These are phyloP conservation scores for Brachyhypopomus gauderio DNA, from an alignment of 2,113 vertebrate species.

Conservation along the genomic window DNA sequence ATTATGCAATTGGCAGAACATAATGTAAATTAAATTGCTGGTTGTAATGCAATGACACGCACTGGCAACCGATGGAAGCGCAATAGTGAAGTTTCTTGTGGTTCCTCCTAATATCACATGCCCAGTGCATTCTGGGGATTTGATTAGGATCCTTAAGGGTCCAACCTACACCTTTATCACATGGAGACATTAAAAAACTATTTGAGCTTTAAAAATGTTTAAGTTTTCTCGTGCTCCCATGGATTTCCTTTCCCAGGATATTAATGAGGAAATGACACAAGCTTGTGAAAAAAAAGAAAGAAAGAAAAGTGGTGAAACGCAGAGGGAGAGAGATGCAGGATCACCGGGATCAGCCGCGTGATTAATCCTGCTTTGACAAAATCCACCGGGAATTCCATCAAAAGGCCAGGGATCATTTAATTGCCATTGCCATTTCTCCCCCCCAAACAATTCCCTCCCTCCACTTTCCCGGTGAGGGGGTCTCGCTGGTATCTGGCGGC, in stretches of 20 bases:
- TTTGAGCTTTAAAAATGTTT: constrained; percentile 27
- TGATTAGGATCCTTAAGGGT: constrained; percentile 26
- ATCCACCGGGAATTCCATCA: constrained; percentile 77
- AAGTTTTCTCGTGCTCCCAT: constrained; percentile 27
- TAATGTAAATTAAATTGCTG: constrained; percentile 72
- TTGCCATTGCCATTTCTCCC: constrained; percentile 70
- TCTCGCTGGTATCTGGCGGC: constrained; percentile 68
- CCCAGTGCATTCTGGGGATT: constrained; percentile 7
- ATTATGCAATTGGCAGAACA: constrained; percentile 65
- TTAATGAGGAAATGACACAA: constrained; percentile 79
- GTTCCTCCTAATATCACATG: constrained; percentile 17
- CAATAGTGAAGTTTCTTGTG: constrained; percentile 4
- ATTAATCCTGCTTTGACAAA: constrained; percentile 76
- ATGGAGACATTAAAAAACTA: constrained; percentile 22
- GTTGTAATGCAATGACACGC: constrained; percentile 68
- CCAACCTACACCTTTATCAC: constrained; percentile 28
- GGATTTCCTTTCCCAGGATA: constrained; percentile 73
- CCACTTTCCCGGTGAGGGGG: constrained; percentile 62
- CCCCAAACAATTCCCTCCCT: constrained; percentile 69
- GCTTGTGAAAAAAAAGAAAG: constrained; percentile 47
- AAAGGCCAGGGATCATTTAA: constrained; percentile 74
- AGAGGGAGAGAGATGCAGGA: constrained; percentile 64
- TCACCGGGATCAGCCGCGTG: constrained; percentile 67
- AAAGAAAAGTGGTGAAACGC: constrained; percentile 43
- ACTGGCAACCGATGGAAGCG: constrained; percentile 61